phyloP scores from a whole-genome alignment of 2,888 invertebrate genomes.

The Pachymerium ferrugineum region DNA sequence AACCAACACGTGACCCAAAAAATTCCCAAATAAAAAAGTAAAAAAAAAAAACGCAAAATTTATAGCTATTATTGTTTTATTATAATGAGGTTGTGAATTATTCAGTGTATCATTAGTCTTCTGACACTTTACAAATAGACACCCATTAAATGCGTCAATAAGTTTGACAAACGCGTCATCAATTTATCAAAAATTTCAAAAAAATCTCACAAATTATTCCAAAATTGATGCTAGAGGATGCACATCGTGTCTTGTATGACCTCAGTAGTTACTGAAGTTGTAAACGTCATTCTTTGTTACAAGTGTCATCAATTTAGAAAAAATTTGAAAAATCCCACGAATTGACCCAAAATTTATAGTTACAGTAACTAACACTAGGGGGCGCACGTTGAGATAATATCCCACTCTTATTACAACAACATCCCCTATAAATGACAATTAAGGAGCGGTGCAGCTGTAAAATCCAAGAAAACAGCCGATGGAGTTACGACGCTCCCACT shows the following conservation, averaged over 20 bases:
- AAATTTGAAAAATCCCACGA: too few relatives aligned
- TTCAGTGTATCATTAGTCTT: not conserved
- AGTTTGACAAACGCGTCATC: not conserved
- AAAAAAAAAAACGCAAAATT: not conserved
- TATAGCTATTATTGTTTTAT: conserved; percentile 4
- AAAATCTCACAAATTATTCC: not conserved
- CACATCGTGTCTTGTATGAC: too few relatives aligned
- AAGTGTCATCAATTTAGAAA: too few relatives aligned
- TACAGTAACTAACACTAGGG: too few relatives aligned
- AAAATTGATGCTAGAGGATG: not conserved
- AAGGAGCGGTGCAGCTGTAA: not conserved
- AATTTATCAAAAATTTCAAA: not conserved
- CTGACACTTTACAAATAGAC: not conserved
- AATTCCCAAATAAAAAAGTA: too few relatives aligned
- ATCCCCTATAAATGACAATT: not conserved
- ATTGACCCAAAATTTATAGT: too few relatives aligned
- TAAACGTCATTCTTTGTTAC: too few relatives aligned
- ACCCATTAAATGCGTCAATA: not conserved
- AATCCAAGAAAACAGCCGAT: not conserved
- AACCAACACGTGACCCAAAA: not conserved
- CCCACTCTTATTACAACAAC: not conserved
- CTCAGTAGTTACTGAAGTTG: too few relatives aligned
- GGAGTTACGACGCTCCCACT: conserved; percentile 3
- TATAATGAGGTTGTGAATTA: conserved; percentile 8
- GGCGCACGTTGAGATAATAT: too few relatives aligned